Evolutionary conservation across 1,140 invertebrate genomes (phyloP), one percentile per base, ranked within the genome.

Genomic region (Pogonomyrmex californicus): DNA sequence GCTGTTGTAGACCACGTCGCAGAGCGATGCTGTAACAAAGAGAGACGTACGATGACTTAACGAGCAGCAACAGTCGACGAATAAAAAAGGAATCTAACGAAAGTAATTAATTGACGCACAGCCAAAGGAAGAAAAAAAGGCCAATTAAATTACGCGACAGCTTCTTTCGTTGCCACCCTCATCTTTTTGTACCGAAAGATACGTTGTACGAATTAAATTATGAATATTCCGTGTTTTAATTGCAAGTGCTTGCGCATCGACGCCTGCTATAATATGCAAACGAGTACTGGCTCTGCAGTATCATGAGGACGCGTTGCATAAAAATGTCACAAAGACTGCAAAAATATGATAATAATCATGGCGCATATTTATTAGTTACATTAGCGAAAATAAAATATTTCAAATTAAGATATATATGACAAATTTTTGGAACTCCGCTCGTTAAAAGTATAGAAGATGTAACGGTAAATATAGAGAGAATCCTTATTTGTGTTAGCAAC

Each of bases 1-100:
- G 91, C 98, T 98, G 93, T 96, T 97, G 92, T 97, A 97, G 36
- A 97, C 95, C 91, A 97, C 96, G 90, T 98, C 97, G 95, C 98
- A 99, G 30, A 96, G 97, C 41, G 97, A 97, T 60, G 97, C 97
- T 98, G 96, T 73, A 97, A 97, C 95, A 90, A 95, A 60, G 76
- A 23, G 38, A 86, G 54, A 60, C 17, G 54, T 1, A 36, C 65
- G 68, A 33, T 73, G 68, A 58, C 14, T 38, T 49, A 65, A 66
- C 33, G 70, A 65, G 47, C 36, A 0, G 30, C 7, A 54, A 51
- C 79, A 49, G 17, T 41, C 10, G 62, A 36, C n/a, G 70, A 71
- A 41, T 23, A 88, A 65, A 75, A 82, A 56, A 33, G 36, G n/a
- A 66, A 44, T 14, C 44, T 58, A 49, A 86, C 68, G 68, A 79